Percentiles rank a stretch among this genome's conserved stretches.
These are phyloP conservation scores for Notamacropus eugenii DNA, from an alignment of 2,797 vertebrate species.

Conservation along the genomic window DNA sequence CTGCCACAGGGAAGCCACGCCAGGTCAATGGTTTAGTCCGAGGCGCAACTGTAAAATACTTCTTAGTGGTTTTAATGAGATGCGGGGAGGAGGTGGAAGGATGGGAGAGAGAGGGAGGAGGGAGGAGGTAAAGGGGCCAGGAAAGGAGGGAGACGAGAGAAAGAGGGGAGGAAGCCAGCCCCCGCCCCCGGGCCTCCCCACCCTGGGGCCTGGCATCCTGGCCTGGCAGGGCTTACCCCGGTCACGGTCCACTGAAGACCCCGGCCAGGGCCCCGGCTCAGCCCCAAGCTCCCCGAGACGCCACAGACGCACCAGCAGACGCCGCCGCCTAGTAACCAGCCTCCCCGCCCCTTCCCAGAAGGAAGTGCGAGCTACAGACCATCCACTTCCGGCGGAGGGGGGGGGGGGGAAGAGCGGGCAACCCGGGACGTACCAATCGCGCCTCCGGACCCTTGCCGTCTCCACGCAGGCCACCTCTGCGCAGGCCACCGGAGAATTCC, in stretches of 20 bases:
- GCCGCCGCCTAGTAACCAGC: background rate
- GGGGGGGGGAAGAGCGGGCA: no score
- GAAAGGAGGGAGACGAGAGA: no score
- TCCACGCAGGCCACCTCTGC: fast-evolving
- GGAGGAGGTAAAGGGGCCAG: background rate
- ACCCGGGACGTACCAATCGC: background rate
- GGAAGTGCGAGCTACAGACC: background rate
- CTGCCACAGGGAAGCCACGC: no score
- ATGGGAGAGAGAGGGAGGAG: background rate
- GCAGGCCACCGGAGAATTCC: fast-evolving
- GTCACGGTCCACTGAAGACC: background rate
- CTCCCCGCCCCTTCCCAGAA: background rate
- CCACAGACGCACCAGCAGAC: background rate
- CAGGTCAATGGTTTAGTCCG: background rate
- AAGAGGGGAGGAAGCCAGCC: background rate
- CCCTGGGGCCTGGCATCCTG: background rate
- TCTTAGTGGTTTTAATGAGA: background rate
- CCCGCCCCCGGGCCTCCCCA: background rate
- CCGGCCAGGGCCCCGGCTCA: background rate
- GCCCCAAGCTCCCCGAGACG: fast-evolving
- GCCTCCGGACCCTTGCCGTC: background rate
- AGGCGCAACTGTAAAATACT: background rate
- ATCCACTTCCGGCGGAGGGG: background rate
- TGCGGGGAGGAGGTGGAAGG: background rate
- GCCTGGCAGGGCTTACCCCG: background rate